Percentiles rank a stretch among this genome's conserved stretches.
These are phyloP conservation scores for Chelon auratus DNA, from an alignment of 2,797 vertebrate species.

Conservation along the genomic window DNA sequence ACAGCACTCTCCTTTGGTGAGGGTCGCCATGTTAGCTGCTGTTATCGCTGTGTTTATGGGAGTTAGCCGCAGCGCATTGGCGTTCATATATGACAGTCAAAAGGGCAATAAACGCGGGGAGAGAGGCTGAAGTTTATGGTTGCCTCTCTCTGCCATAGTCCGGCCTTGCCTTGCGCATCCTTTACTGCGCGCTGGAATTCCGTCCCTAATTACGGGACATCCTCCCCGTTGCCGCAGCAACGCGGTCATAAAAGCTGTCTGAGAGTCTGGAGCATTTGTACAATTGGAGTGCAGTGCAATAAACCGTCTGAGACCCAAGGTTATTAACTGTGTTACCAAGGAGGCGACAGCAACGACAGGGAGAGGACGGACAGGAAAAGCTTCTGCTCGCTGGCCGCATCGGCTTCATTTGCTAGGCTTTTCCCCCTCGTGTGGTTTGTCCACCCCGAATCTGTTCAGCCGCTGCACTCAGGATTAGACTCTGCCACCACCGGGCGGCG, in stretches of 20 bases:
- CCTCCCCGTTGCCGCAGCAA: slow-evolving; percentile 90
- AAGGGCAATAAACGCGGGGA: slow-evolving; percentile 83
- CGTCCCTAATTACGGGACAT: slow-evolving; percentile 93
- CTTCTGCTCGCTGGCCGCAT: slow-evolving; percentile 43
- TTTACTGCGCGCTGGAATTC: slow-evolving; percentile 91
- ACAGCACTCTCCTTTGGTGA: slow-evolving; percentile 65
- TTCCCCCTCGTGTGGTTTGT: slow-evolving; percentile 48
- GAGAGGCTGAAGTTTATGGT: slow-evolving; percentile 87
- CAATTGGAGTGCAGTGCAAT: slow-evolving; percentile 88
- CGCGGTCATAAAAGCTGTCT: slow-evolving; percentile 91
- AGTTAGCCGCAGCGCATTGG: slow-evolving; percentile 82
- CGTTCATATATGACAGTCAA: slow-evolving; percentile 87
- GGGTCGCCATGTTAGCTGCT: slow-evolving; percentile 82
- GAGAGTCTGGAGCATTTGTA: slow-evolving; percentile 88
- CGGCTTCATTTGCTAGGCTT: slow-evolving; percentile 66
- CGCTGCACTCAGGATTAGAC: slow-evolving; percentile 22
- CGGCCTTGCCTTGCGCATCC: slow-evolving; percentile 87
- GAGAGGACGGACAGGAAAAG: slow-evolving; percentile 67
- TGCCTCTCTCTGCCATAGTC: slow-evolving; percentile 84
- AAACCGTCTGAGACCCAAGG: slow-evolving; percentile 90
- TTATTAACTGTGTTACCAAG: slow-evolving; percentile 87
- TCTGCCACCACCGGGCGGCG: slow-evolving; percentile 90
- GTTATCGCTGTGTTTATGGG: slow-evolving; percentile 83
- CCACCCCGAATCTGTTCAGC: slow-evolving; percentile 42
- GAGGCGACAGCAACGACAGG: slow-evolving; percentile 77